Conservation (phyloP, 2,888 invertebrate species). For the Oscheius myriophilus region DNA sequence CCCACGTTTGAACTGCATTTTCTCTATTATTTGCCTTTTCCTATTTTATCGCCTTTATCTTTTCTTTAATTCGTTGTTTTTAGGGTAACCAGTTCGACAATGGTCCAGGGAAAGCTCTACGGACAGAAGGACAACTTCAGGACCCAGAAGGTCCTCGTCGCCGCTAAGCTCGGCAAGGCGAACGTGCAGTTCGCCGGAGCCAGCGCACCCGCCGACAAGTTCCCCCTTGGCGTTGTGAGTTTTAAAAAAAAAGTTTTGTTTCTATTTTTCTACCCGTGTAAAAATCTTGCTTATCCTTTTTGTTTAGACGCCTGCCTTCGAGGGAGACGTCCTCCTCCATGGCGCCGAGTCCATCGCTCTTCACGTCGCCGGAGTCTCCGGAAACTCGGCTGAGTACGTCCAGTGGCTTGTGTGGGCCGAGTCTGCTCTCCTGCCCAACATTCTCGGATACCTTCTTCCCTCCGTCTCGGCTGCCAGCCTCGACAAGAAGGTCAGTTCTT, state of each 20-base stretch:
- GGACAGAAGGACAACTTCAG: constrained; percentile 98
- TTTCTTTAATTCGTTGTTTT: too few species aligned
- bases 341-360: constrained; percentile 67
- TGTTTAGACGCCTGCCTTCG: constrained; percentile 65
- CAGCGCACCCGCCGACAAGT: constrained; percentile 62
- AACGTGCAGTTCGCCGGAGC: constrained; percentile 71
- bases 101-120: constrained; percentile 82
- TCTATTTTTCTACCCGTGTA: too few species aligned
- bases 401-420: constrained; percentile 92
- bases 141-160: constrained; percentile 95
- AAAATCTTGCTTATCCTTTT: constrained; percentile 16
- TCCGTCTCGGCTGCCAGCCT: constrained; percentile 79
- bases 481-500: constrained; percentile 43
- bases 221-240: constrained; percentile 67
- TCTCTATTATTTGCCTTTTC: too few species aligned
- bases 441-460: constrained; percentile 96
- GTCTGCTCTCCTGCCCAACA: constrained; percentile 89
- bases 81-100: not conserved
- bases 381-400: constrained; percentile 78
- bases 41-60: too few species aligned
- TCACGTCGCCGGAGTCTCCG: constrained; percentile 47
- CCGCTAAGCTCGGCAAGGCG: constrained; percentile 92
- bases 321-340: constrained; percentile 62
- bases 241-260: constrained; percentile 3
- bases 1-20: too few species aligned